Base-by-base conservation (phyloP, 1,140 invertebrate genomes). In the Pectinophora gossypiella region DNA sequence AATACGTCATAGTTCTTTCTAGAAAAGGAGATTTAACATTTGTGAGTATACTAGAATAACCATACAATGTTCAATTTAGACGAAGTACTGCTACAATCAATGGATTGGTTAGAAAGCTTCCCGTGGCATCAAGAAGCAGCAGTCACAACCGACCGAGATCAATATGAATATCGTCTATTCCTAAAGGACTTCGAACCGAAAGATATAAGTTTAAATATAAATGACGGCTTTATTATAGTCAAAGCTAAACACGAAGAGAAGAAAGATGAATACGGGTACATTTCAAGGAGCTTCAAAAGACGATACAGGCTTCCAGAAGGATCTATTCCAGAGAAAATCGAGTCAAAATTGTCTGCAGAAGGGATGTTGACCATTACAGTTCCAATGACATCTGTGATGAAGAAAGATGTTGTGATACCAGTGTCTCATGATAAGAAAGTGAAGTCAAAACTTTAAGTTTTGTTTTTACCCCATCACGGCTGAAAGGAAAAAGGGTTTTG, bases 161-260 rank as follows among this genome's bases (percentile, higher is more conserved):
- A 70, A 51, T 78, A 90, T 59, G 82, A 92, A 76, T 90, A 95
- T 10, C 90, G 91, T 20, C 85, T 97, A 38, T 94, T 97, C 67
- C 92, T 96, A 1, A 92, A 95, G 58, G 94, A 97, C 69, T 98
- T 96, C 81, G 89, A 90, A 21, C 95, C 96, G 0, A 91, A 95
- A 56, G 95, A 98, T 84, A 93, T 98, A 20, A 92, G 90, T 12
- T 95, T 98, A 0, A 97, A 96, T 78, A 94, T 93, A 0, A 89
- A 91, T 5, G 94, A 94, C 59, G 93, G 93, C 56, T 91, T 87
- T 48, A 90, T 97, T 45, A 88, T 95, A n/a, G 91, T 97, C 3
- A 91, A 95, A 74, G 95, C 92, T 0, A 94, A 94, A 84, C 95
- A 96, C 69, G 94, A 95, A 73, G 93, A 95, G 67, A 94, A 91